Evolutionary conservation across 1,140 invertebrate genomes (phyloP), one percentile per base, ranked within the genome.

Genomic region (Dendrolimus punctatus): DNA sequence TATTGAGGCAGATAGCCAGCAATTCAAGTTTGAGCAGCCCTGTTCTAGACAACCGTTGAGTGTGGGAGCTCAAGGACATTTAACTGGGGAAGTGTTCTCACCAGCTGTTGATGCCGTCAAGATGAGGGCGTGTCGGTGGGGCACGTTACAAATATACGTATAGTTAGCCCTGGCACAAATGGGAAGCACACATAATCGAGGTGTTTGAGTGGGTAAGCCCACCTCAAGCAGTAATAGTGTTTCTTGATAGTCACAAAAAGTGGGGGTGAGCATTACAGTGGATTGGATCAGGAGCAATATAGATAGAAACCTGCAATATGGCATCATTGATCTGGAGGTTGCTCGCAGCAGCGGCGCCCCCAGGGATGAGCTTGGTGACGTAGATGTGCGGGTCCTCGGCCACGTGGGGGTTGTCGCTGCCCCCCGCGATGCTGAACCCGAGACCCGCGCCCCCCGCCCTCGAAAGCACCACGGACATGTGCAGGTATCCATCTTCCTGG

Each of bases 371-470:
- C 88, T 99, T 99, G 41, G 98, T 99, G 80, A 99, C 98, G 89
- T 98, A 99, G 73, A 99, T 99, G 71, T 95, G 93, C 60, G 91
- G 92, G 76, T 95, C 94, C 64, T 94, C 93, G 66, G 93, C 91
- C 62, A 95, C 92, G 85, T 98, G 96, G 40, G 96, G 96, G 89
- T 98, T 99, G 81, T 98, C 97, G 1, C 94, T 96, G 52, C 98
- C 98, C 23, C 98, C 98, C 51, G 97, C 97, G 84, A 99, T 99
- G 76, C 95, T 98, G 89, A 99, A 99, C 5, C 98, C 98, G 39
- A 99, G 89, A 9, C 95, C 95, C 4, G 94, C 92, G 56, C 92
- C 92, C 9, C 95, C 95, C 37, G 85, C 76, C 55, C 96, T 91
- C 71, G 96, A 95, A 76, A 98, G 85, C 58, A 91, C 90, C 64